Evolutionary conservation across 1,140 invertebrate species (phyloP).

Genomic region (Drosophila punjabiensis): DNA sequence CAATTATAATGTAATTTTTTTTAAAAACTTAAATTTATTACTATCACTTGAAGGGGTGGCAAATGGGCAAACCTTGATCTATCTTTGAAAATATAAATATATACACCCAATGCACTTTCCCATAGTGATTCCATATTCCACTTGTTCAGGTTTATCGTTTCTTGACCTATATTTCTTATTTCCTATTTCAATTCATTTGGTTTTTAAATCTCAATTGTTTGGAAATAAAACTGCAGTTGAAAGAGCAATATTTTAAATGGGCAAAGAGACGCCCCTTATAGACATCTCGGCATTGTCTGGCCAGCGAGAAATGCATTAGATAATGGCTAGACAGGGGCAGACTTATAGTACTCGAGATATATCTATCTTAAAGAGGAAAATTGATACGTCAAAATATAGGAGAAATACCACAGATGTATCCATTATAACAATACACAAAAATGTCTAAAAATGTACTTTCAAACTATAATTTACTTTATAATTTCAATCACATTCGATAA

Average conservation of each 20-base stretch:
- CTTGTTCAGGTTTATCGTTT: conserved; percentile 26
- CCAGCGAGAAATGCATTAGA: conserved; percentile 17
- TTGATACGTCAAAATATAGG: neutral
- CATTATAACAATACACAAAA: neutral
- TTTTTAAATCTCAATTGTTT: conserved; percentile 27
- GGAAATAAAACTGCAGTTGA: neutral
- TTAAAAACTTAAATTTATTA: conserved; percentile 7
- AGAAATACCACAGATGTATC: conserved; percentile 1
- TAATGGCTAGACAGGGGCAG: conserved; percentile 14
- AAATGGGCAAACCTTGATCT: neutral
- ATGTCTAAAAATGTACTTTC: neutral
- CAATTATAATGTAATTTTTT: conserved; percentile 14
- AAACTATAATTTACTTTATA: neutral
- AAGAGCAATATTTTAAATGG: neutral
- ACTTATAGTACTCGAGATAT: conserved; percentile 12
- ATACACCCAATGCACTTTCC: conserved; percentile 1
- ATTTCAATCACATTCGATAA: neutral
- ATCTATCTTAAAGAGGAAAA: neutral
- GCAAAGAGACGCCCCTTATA: no score
- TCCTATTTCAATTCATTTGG: conserved; percentile 9
- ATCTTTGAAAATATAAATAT: neutral
- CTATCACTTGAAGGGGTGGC: neutral
- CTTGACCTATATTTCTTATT: conserved; percentile 25
- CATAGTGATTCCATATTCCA: neutral
- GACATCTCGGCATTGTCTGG: no score